A percentile compares a stretch with the other conserved stretches of the same genome.
phyloP scores from a whole-genome alignment of 2,797 vertebrate species.

The Dendrocincla tyrannina region DNA sequence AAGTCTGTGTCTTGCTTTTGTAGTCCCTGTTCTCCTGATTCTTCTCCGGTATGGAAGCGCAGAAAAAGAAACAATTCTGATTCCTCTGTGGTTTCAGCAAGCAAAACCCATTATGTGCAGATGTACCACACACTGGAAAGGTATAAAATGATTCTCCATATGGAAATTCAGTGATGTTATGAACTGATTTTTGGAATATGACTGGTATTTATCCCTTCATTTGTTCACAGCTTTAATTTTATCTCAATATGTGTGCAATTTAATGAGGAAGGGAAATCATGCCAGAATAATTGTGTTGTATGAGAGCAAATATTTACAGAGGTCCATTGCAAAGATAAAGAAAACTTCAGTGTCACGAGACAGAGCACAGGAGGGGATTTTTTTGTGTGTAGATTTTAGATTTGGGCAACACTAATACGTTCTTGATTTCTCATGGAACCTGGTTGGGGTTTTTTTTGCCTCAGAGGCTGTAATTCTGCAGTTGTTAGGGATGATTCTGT shows the following conservation, averaged over 20 bases:
- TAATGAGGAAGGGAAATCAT: neutral
- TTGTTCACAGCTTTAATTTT: neutral
- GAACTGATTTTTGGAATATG: neutral
- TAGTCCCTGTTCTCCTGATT: constrained; percentile 19
- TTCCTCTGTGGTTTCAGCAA: constrained; percentile 1
- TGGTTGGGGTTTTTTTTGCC: neutral
- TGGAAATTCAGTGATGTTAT: neutral
- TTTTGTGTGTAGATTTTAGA: neutral
- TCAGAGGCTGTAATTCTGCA: neutral
- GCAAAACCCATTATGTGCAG: neutral
- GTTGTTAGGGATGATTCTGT: neutral
- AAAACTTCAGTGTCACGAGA: neutral
- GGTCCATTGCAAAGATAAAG: neutral
- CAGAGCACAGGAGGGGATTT: neutral
- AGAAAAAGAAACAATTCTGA: constrained; percentile 49
- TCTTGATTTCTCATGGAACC: neutral
- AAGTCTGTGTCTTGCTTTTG: neutral
- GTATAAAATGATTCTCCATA: neutral
- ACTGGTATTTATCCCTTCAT: neutral
- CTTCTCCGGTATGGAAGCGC: constrained; percentile 59
- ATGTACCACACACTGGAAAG: constrained; percentile 15
- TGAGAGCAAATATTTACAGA: neutral
- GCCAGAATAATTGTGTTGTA: neutral
- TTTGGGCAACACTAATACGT: neutral
- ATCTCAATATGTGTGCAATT: neutral